Base-by-base conservation (phyloP, 2,888 invertebrate genomes). In the Piscicola geometra region DNA sequence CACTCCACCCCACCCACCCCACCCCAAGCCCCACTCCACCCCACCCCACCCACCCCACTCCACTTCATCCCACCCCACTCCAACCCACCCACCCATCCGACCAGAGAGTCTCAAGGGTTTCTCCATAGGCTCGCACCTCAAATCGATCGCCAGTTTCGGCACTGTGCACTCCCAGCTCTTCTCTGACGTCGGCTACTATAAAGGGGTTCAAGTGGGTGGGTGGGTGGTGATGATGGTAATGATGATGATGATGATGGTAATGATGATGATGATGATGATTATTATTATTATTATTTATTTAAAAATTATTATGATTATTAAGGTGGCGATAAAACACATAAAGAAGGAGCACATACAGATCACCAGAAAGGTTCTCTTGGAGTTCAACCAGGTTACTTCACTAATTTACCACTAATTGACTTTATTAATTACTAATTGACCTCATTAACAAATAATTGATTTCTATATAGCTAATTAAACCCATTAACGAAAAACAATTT, bases 301-400 rank as follows among this genome's bases (percentile, higher is more conserved):
- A 3, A 18, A 5, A 56, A 9, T 41, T 41, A 41, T 41, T 41
- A 41, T 41, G 5, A 9, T 41, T 41, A 9, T 41, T 56, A 18
- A 56, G 60, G 60, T 77, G 66, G 79, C 79, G 15, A 91, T 95
- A 80, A 94, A 94, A 84, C 92, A 93, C 83, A 80, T 83, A 70
- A 81, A 80, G 69, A 82, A 76, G 76, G 80, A 69, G 71, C 77
- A 77, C 66, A 73, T 81, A 2, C 76, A 77, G 25, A 75, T 81
- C 3, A 71, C 80, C 18, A 79, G 81, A 28, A 30, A 52, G 1
- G 80, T 82, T 25, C 74, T 81, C 36, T 71, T 81, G 25, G 81
- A 83, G 74, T 81, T 83, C 36, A 83, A 81, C 68, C 77, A 78
- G 73, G 83, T 83, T 28, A 33, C 35, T n/a, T n/a, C n/a, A n/a